phyloP scores from a whole-genome alignment of 2,888 invertebrate genomes.

The Pandemis cinnamomeana region DNA sequence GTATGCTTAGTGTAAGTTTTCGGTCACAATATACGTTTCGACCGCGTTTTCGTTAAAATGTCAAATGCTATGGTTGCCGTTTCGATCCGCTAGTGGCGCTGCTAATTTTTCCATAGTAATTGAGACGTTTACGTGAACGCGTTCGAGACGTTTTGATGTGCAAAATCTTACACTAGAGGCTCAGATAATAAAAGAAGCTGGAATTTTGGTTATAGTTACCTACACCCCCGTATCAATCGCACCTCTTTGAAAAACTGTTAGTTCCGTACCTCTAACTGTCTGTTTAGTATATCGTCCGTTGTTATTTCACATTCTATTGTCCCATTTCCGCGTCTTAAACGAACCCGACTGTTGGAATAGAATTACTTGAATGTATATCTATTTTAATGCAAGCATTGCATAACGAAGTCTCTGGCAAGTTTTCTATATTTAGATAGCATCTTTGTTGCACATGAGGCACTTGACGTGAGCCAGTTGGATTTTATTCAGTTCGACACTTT shows the following conservation, averaged over 20 bases:
- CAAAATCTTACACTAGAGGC: too few relatives aligned
- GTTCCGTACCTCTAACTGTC: neutral
- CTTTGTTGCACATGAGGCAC: slow-evolving; percentile 19
- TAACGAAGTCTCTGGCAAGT: slow-evolving; percentile 22
- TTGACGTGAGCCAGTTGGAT: slow-evolving; percentile 9
- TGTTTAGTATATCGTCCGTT: neutral
- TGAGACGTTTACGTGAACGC: too few relatives aligned
- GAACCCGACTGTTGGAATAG: neutral
- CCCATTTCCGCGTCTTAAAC: neutral
- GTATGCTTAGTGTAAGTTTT: too few relatives aligned
- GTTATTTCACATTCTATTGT: neutral
- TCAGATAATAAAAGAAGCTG: neutral
- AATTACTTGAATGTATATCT: slow-evolving; percentile 10
- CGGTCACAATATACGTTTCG: too few relatives aligned
- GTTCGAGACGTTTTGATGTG: too few relatives aligned
- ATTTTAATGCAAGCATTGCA: slow-evolving; percentile 29
- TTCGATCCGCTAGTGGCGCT: too few relatives aligned
- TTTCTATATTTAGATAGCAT: slow-evolving; percentile 28
- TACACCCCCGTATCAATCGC: too few relatives aligned
- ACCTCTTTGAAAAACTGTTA: neutral
- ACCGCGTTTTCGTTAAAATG: too few relatives aligned
- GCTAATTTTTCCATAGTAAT: too few relatives aligned
- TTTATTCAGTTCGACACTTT: neutral
- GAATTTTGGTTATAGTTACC: neutral
- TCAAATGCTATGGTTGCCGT: too few relatives aligned